phyloP scores from a whole-genome alignment of 1,140 invertebrate species.

The Aphelinus certus region DNA sequence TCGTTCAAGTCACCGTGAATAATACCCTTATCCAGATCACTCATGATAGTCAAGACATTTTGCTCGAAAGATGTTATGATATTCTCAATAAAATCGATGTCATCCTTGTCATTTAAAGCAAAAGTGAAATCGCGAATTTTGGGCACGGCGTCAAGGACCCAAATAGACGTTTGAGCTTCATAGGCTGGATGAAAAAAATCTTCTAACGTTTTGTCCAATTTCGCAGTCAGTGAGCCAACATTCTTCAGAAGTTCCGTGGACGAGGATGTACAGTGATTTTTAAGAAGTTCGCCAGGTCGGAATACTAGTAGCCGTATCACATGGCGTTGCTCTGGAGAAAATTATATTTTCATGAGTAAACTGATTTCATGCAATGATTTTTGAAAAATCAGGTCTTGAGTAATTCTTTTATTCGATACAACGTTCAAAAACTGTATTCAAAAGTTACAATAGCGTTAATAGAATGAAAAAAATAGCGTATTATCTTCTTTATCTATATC shows the following conservation, averaged over 20 bases:
- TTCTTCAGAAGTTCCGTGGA: slow-evolving; percentile 73
- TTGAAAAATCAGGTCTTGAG: too few species aligned
- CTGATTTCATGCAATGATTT: too few species aligned
- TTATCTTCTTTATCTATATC: too few species aligned
- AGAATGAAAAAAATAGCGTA: too few species aligned
- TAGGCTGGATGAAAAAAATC: slow-evolving; percentile 77
- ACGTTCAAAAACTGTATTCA: too few species aligned
- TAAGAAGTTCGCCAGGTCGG: slow-evolving; percentile 75
- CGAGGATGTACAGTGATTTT: slow-evolving; percentile 61
- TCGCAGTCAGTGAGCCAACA: slow-evolving; percentile 75
- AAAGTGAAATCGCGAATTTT: slow-evolving; percentile 76
- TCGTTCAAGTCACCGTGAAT: slow-evolving; percentile 93
- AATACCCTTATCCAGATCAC: slow-evolving; percentile 74
- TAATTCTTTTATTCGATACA: too few species aligned
- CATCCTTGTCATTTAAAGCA: slow-evolving; percentile 71
- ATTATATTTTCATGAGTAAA: not conserved
- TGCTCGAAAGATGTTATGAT: slow-evolving; percentile 75
- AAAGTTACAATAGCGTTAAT: too few species aligned
- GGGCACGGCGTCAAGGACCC: slow-evolving; percentile 77
- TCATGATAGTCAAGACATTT: slow-evolving; percentile 68
- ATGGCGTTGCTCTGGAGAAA: slow-evolving; percentile 64
- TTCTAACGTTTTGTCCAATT: slow-evolving; percentile 73
- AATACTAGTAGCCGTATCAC: slow-evolving; percentile 79
- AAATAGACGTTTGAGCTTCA: slow-evolving; percentile 72
- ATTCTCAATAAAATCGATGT: slow-evolving; percentile 70